A percentile compares a stretch with the other conserved stretches of the same genome.
phyloP scores from a whole-genome alignment of 1,140 invertebrate species.

The Drosophila tristis region DNA sequence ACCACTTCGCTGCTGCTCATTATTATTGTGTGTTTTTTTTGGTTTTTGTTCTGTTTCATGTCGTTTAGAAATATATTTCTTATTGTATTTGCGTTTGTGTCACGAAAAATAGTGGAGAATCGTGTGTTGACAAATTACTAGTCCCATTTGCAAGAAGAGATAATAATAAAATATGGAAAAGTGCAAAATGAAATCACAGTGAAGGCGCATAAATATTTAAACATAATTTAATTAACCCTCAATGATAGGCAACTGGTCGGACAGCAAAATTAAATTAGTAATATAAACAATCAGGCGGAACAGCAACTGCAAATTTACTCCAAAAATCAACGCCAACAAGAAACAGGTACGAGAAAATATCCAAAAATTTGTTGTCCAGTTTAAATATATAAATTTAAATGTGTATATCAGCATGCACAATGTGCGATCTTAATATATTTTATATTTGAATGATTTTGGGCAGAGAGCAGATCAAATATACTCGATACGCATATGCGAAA shows the following conservation, averaged over 20 bases:
- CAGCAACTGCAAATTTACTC: too few relatives aligned
- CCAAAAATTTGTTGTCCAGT: too few relatives aligned
- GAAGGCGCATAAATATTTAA: conserved; percentile 8
- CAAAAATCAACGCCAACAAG: background rate
- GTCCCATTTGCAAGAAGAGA: background rate
- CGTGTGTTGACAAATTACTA: conserved; percentile 1
- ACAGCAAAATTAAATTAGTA: conserved; percentile 16
- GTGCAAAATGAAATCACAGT: conserved; percentile 7
- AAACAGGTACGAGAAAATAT: background rate
- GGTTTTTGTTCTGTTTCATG: background rate
- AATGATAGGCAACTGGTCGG: background rate
- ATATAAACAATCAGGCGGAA: background rate
- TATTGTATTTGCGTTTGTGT: background rate
- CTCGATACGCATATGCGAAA: conserved; percentile 51
- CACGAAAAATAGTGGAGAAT: conserved; percentile 29
- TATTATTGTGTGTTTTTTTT: background rate
- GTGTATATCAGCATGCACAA: too few relatives aligned
- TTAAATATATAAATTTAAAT: background rate
- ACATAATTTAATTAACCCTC: conserved; percentile 8
- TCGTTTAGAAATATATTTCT: background rate
- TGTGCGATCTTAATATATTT: background rate
- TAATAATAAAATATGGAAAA: conserved; percentile 23
- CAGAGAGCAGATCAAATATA: conserved; percentile 44
- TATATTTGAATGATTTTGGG: background rate
- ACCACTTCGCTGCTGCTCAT: too few relatives aligned